phyloP scores from a whole-genome alignment of 2,113 vertebrate species.

The Pitta sordida region DNA sequence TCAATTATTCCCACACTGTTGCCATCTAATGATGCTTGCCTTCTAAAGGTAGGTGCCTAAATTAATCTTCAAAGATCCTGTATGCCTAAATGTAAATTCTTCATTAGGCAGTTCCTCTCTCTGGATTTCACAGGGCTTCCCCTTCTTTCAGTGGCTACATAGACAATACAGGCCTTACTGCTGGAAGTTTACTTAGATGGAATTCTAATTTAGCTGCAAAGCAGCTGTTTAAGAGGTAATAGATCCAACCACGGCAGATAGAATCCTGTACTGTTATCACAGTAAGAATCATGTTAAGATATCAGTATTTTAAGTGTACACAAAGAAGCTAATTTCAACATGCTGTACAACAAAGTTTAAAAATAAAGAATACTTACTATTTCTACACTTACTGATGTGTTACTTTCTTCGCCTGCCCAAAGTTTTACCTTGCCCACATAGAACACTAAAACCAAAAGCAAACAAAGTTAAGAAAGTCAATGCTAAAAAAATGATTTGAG shows the following conservation, averaged over 20 bases:
- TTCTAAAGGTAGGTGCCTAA: neutral
- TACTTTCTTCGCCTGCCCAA: conserved; percentile 47
- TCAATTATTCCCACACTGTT: neutral
- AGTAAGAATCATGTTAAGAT: neutral
- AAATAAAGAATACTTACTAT: conserved; percentile 64
- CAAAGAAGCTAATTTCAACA: neutral
- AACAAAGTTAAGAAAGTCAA: neutral
- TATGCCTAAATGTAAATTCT: neutral
- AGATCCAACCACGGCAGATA: neutral
- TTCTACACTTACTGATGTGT: conserved; percentile 48
- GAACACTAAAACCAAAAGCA: conserved; percentile 66
- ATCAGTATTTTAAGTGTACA: neutral
- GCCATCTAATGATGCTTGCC: neutral
- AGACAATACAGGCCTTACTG: neutral
- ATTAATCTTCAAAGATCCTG: neutral
- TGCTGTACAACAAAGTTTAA: neutral
- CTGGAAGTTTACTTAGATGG: neutral
- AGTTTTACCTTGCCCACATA: conserved; percentile 68
- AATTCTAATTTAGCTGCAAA: neutral
- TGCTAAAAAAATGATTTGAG: neutral
- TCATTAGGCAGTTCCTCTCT: neutral
- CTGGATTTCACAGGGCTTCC: neutral
- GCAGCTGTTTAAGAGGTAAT: neutral
- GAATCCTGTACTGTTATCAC: neutral
- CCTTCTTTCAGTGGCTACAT: neutral